A percentile compares a stretch with the other conserved stretches of the same genome.
Conservation (phyloP, 2,113 vertebrate genomes). For the Phaethon lepturus region DNA sequence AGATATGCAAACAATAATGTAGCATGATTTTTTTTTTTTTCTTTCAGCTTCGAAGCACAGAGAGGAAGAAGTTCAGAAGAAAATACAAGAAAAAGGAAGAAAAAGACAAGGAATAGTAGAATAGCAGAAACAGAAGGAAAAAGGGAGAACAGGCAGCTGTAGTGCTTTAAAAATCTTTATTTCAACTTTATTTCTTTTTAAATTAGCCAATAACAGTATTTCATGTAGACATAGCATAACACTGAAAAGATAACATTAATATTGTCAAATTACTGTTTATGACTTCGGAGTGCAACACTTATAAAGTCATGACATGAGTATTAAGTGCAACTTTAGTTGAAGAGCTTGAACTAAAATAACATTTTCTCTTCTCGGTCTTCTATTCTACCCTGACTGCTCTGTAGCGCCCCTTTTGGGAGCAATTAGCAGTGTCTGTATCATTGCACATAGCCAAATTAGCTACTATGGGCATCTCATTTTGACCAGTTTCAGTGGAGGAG, state of each 20-base stretch:
- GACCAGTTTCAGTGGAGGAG: neutral
- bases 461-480: neutral
- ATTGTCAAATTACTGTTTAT: slow-evolving; percentile 9
- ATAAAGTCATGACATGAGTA: neutral
- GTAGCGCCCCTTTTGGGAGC: neutral
- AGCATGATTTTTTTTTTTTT: neutral
- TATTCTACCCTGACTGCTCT: neutral
- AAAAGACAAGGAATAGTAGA: neutral
- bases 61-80: neutral
- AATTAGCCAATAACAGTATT: neutral
- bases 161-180: neutral
- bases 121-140: neutral
- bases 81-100: neutral
- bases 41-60: neutral
- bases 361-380: neutral
- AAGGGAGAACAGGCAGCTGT: neutral
- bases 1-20: neutral
- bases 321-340: neutral
- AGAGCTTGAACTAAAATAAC: neutral
- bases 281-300: neutral
- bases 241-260: neutral
- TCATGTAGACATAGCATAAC: neutral
- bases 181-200: neutral
- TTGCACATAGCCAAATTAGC: neutral
- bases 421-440: neutral